Evolutionary conservation across 2,888 invertebrate genomes (phyloP).

Genomic region (Stomorhina lunata): DNA sequence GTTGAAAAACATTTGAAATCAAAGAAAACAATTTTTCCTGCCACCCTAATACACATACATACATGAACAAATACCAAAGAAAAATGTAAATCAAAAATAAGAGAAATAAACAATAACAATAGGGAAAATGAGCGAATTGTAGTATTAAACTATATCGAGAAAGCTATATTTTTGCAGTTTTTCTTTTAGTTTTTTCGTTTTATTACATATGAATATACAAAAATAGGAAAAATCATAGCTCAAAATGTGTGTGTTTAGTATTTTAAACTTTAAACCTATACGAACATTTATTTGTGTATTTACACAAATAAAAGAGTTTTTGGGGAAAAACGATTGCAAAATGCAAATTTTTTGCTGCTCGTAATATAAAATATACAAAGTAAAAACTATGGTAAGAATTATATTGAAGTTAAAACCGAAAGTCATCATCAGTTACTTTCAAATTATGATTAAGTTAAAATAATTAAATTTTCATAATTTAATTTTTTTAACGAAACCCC

Average conservation of each 20-base stretch:
- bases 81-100: conserved; percentile 2
- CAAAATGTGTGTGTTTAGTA: not conserved
- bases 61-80: conserved; percentile 22
- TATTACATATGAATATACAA: not conserved
- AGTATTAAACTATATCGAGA: conserved; percentile 19
- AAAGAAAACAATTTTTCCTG: too few species aligned
- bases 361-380: too few species aligned
- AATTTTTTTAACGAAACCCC: too few species aligned
- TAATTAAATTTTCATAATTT: too few species aligned
- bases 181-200: conserved; percentile 18
- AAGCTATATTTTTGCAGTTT: conserved; percentile 12
- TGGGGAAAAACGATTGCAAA: too few species aligned
- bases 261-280: conserved; percentile 31
- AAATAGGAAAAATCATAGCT: conserved; percentile 1
- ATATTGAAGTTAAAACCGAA: too few species aligned
- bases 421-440: too few species aligned
- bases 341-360: too few species aligned
- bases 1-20: too few species aligned
- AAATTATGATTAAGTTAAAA: too few species aligned
- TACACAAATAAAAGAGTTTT: conserved; percentile 22
- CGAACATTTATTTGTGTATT: conserved; percentile 17
- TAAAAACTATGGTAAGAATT: too few species aligned
- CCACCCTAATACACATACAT: too few species aligned
- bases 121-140: conserved; percentile 24
- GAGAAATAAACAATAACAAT: not conserved